Base-by-base conservation (phyloP, 2,888 invertebrate genomes). In the Metopia argyrocephala region DNA sequence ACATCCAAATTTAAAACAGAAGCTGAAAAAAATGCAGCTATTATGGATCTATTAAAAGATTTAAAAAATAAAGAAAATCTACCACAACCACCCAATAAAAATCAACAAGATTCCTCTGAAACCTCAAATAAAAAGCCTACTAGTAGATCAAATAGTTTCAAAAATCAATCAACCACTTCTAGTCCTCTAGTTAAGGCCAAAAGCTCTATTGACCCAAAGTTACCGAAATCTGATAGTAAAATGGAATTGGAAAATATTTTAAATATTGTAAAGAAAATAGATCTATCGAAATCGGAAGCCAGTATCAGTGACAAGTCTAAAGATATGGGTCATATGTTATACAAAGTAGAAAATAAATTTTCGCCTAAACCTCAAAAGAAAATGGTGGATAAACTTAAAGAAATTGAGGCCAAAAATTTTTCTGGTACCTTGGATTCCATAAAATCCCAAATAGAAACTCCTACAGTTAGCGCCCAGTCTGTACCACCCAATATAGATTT, bases 371-470 rank as follows among this genome's bases (percentile, higher is more conserved):
- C 79, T 4, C 87, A 87, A 25, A 84, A 84, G 2, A 85, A 86
- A 23, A 64, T 89, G 46, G 85, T 78, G 54, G 87, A 85, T 48
- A 88, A 89, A 27, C 84, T 91, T 0, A 90, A 89, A 69, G 89
- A 90, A 81, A 90, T 91, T 62, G 89, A 90, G 23, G 87, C 87
- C 0, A 88, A 86, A 75, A 90, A 86, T 70, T 91, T 90, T 84
- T 87, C 90, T 1, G 89, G 89, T 9, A 90, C 90, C 2, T 89
- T 90, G 87, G 89, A 89, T 78, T 86, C 86, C 1, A 91, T 91
- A 2, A 89, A 90, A 65, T 86, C 89, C 0, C 89, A 90, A 85
- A 86, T 90, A 68, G 86, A 86, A 0, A 86, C 84, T 56, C 89
- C 90, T 2, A 90, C 89, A 25, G 86, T 89, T 2, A 88, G 89